Conservation (phyloP, 2,113 vertebrate genomes). For the Octodon degus region DNA sequence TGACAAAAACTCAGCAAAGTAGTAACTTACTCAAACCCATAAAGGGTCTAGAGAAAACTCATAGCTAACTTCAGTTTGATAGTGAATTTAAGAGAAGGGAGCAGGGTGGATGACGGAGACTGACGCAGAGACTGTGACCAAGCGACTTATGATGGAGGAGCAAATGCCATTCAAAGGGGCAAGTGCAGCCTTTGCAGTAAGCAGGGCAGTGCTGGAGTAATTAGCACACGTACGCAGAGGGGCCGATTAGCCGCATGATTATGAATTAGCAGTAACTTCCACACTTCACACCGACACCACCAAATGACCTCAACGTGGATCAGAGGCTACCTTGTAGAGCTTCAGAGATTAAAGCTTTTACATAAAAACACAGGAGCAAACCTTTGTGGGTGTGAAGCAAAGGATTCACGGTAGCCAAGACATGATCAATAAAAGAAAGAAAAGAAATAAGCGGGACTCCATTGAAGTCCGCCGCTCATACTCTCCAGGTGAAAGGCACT, state of each 20-base stretch:
- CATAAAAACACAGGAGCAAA: neutral
- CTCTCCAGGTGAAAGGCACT: neutral
- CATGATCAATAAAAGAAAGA: neutral
- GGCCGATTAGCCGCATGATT: too few species aligned
- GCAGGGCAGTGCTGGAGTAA: neutral
- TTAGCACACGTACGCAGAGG: neutral
- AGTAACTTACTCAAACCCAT: neutral
- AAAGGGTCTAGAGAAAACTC: neutral
- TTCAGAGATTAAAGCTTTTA: neutral
- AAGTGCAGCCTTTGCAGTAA: neutral
- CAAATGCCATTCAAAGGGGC: neutral
- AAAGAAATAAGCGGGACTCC: neutral
- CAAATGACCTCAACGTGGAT: neutral
- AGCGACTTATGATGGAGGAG: neutral
- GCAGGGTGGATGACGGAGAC: neutral
- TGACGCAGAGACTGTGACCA: neutral
- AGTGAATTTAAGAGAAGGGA: neutral
- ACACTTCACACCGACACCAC: neutral
- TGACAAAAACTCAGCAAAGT: neutral
- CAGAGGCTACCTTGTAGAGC: neutral
- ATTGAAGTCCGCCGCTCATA: neutral
- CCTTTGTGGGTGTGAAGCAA: neutral
- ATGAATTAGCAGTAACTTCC: neutral
- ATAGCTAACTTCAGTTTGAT: neutral
- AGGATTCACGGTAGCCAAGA: neutral